These are phyloP conservation scores for Piscicola geometra DNA, from an alignment of 2,888 invertebrate genomes.

Conservation along the genomic window DNA sequence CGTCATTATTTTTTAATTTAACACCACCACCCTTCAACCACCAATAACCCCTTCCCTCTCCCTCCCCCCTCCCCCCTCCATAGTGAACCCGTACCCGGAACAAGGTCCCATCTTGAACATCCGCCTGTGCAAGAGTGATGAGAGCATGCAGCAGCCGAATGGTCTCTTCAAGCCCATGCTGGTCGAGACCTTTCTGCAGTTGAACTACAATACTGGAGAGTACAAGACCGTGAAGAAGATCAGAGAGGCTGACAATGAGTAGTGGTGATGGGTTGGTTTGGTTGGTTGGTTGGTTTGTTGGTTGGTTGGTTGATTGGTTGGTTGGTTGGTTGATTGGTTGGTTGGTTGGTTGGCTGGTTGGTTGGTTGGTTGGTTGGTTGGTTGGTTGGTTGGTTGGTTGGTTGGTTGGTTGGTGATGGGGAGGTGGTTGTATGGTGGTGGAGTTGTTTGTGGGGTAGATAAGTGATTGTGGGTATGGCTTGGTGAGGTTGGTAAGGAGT, in stretches of 20 bases:
- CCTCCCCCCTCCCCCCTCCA: constrained; percentile 13
- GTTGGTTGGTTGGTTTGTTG: too few relatives aligned
- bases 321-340: too few relatives aligned
- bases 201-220: constrained; percentile 95
- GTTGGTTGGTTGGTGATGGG: too few relatives aligned
- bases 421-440: too few relatives aligned
- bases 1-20: background rate
- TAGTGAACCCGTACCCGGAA: constrained; percentile 94
- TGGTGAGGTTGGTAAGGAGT: too few relatives aligned
- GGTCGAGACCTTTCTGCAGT: constrained; percentile 92
- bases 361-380: too few relatives aligned
- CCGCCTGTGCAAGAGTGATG: constrained; percentile 84
- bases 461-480: too few relatives aligned
- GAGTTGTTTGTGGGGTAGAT: too few relatives aligned
- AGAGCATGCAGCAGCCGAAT: constrained; percentile 76
- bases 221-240: constrained; percentile 92
- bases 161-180: constrained; percentile 73
- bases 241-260: constrained; percentile 55
- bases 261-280: too few relatives aligned
- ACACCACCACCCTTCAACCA: background rate
- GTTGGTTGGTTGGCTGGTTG: too few relatives aligned
- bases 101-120: constrained; percentile 92
- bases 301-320: too few relatives aligned
- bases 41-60: background rate
- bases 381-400: too few relatives aligned